Base-by-base conservation (phyloP, 2,113 vertebrate genomes). In the Pantherophis guttatus region DNA sequence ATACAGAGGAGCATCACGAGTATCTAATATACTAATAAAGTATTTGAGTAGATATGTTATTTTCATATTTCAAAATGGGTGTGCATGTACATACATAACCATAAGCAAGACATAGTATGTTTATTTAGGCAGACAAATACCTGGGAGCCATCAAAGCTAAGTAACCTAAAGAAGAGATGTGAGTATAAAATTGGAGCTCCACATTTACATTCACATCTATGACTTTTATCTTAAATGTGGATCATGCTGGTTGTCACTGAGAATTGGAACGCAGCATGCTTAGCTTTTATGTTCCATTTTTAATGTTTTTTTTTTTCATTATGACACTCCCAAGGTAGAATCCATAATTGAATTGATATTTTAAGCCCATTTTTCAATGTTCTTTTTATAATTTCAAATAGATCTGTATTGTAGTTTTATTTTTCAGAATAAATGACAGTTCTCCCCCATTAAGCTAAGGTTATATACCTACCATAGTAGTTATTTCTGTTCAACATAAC, bases 401-500 rank as follows among this genome's bases (percentile, higher is more conserved):
- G 24, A 75, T 50, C 55, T 3, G 15, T 92, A 33, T 91, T 95
- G 19, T 9, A 88, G 24, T 24, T 26, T 94, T 9, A 88, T 29
- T 24, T 26, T 94, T 9, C 7, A 29, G 5, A 94, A 91, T 15
- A 5, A 94, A 88, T 91, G 55, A 33, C 52, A 88, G 0, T 29
- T 91, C 75, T 93, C 8, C 0, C 21, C 59, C 86, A 7, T 1
- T 0, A 33, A 70, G 33, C 65, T 70, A 65, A n/a, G 62, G 2
- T 15, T 70, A 70, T 70, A 65, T n/a, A 70, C 55, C 52, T 57
- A 33, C 19, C 75, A 13, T 87, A 89, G 5, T 0, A 85, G 3
- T 19, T 94, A 62, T 94, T 94, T 86, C 54, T 57, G 1, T 85
- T 95, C 48, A 85, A 3, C 21, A 62, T 88, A 52, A 90, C 86